Base-by-base conservation (phyloP, 2,113 vertebrate species). In the Rhegmatorhina hoffmannsi region DNA sequence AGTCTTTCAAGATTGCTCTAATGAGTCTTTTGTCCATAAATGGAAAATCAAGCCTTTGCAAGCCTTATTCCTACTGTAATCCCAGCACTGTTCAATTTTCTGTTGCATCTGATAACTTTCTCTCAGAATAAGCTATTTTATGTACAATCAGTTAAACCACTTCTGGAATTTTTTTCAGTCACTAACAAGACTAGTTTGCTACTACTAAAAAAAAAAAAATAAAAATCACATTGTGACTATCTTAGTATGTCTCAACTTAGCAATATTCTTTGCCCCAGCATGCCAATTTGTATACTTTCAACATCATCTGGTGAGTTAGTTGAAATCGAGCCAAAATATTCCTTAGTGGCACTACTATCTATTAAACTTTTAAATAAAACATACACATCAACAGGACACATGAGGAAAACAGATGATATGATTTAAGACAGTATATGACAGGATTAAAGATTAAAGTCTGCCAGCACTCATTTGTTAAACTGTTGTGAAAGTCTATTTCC, bases 301-400 rank as follows among this genome's bases (percentile, higher is more conserved):
- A 72, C 55, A 91, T 66, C 47, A 44, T 73, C 50, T 59, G 28
- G 17, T 62, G 79, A 90, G 76, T 5, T 83, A 36, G 38, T 26
- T 95, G 92, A 96, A 88, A 90, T 62, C 3, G 19, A 83, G 80
- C 76, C 86, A 94, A 92, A 95, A 87, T 80, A 94, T 87, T 94
- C 38, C 29, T 91, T 89, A 89, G 73, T 63, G 50, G 53, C 92
- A 83, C 69, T 89, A 76, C 86, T 92, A 91, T 89, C 70, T 83
- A 90, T 68, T 91, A 95, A 94, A 64, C 88, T 92, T 95, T 89
- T 95, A 96, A 97, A 95, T 96, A 98, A 96, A 97, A 96, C 89
- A 96, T 75, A 66, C 34, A 97, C 84, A 94, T 64, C 84, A 89
- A 97, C 95, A 17, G 62, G 94, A 97, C 84, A 97, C 95, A 95